Percentiles rank a stretch among this genome's conserved stretches.
phyloP scores from a whole-genome alignment of 2,797 vertebrate species.

The Diceros bicornis region DNA sequence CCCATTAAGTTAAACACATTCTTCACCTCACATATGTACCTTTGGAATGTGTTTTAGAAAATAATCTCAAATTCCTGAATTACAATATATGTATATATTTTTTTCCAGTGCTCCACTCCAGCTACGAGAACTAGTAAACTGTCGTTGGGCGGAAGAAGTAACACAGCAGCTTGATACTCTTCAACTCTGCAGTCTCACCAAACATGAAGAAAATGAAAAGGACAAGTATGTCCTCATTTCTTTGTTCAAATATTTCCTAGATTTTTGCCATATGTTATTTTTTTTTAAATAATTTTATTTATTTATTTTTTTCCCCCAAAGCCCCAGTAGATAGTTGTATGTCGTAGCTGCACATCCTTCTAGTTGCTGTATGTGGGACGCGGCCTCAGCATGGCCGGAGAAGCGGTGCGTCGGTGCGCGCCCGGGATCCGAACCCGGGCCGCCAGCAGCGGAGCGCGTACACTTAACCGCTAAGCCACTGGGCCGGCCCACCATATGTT shows the following conservation, averaged over 20 bases:
- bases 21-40: neutral
- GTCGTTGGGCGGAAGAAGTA: conserved; percentile 99
- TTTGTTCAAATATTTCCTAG: conserved; percentile 21
- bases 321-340: no score
- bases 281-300: no score
- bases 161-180: conserved; percentile 99
- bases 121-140: conserved; percentile 98
- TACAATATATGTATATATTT: conserved; percentile 42
- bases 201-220: conserved; percentile 99
- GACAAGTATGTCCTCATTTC: conserved; percentile 93
- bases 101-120: conserved; percentile 95
- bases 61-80: conserved; percentile 49
- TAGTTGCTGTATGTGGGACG: no score
- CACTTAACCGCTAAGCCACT: no score
- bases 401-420: no score
- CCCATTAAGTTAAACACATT: neutral
- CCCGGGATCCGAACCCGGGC: no score
- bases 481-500: neutral
- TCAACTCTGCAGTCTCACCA: conserved; percentile 97
- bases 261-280: conserved; percentile 5
- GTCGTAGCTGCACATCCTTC: no score
- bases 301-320: no score
- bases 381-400: no score
- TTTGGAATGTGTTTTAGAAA: conserved; percentile 65
- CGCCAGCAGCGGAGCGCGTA: no score